Conservation (phyloP, 1,140 invertebrate genomes). For the Asbolus verrucosus region DNA sequence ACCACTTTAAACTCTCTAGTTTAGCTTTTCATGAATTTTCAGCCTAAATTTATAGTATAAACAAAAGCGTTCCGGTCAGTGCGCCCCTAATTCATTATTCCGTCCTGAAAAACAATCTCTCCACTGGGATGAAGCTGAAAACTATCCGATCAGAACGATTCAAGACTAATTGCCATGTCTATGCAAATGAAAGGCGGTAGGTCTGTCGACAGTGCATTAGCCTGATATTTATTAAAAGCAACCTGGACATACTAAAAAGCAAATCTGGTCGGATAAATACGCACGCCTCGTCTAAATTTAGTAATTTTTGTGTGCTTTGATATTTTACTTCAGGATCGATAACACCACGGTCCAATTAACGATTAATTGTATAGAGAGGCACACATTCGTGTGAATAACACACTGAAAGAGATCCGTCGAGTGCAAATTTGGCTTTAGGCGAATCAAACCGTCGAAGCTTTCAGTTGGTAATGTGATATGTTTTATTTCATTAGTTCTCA, state of each 20-base stretch:
- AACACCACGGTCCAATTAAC: conserved; percentile 25
- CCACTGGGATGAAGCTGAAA: conserved; percentile 40
- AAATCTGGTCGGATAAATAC: conserved; percentile 8
- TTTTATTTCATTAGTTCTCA: conserved; percentile 44
- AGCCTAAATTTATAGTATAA: conserved; percentile 21
- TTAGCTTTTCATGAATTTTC: conserved; percentile 30
- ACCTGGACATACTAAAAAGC: conserved; percentile 5
- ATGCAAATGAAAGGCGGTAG: conserved; percentile 45
- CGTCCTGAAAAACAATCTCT: conserved; percentile 38
- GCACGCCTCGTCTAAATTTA: conserved; percentile 8
- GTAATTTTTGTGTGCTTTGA: neutral
- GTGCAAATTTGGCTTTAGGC: conserved; percentile 41
- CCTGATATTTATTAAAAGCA: conserved; percentile 22
- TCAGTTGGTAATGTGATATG: conserved; percentile 42
- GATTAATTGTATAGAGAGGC: conserved; percentile 23
- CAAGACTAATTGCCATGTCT: conserved; percentile 44
- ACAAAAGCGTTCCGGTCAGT: conserved; percentile 31
- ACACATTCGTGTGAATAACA: conserved; percentile 27
- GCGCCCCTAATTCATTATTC: conserved; percentile 34
- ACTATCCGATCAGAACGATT: conserved; percentile 46
- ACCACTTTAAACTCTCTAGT: too few species aligned
- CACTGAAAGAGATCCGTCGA: conserved; percentile 31
- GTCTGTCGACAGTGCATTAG: conserved; percentile 42
- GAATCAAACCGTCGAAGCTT: conserved; percentile 43
- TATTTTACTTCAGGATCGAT: conserved; percentile 3